Evolutionary conservation across 2,797 vertebrate species (phyloP), one percentile per base, ranked within the genome.

Genomic region (Salmo trutta): DNA sequence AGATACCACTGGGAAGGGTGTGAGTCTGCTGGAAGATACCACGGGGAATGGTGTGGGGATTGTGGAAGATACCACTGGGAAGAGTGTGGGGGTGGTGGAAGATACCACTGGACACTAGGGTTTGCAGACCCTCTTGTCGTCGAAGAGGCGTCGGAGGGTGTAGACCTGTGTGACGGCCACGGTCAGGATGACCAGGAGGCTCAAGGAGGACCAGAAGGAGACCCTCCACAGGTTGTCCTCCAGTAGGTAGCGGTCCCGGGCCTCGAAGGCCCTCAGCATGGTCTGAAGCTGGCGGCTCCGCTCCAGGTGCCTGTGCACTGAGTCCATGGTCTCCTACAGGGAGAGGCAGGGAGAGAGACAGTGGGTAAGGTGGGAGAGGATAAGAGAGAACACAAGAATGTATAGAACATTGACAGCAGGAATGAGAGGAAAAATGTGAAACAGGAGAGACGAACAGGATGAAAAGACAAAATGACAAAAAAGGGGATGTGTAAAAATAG

Each of bases 201-300:
- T 96, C 33, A 95, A 51, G 0, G 93, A 94, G 0, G 96, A 98
- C 97, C 96, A 97, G 90, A 97, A 96, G 87, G 94, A 96, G 59
- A 98, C 96, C 1, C 95, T 86, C 86, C 93, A 95, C 79, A 96
- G 85, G 87, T 97, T 98, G 85, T 94, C 94, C 75, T 97, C 97
- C 85, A 96, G 93, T 3, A 97, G 93, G 79, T 96, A 95, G 6
- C 96, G 95, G 81, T 97, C 97, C 0, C 96, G 93, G 0, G 96
- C 93, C 83, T 97, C 96, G 0, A 95, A 96, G 15, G 95, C 93
- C 66, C 95, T 87, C 52, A 97, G 90, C 19, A 87, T 69, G 0
- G 92, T 84, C 88, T 95, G 95, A 73, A 94, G 74, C 85, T 96
- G 95, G 7, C 93, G 93, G 73, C 93, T 96, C 52, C 85, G 93